Percentiles rank a stretch among this genome's conserved stretches.
Evolutionary conservation across 2,113 vertebrate genomes (phyloP).

Genomic region (Daphoenositta chrysoptera): DNA sequence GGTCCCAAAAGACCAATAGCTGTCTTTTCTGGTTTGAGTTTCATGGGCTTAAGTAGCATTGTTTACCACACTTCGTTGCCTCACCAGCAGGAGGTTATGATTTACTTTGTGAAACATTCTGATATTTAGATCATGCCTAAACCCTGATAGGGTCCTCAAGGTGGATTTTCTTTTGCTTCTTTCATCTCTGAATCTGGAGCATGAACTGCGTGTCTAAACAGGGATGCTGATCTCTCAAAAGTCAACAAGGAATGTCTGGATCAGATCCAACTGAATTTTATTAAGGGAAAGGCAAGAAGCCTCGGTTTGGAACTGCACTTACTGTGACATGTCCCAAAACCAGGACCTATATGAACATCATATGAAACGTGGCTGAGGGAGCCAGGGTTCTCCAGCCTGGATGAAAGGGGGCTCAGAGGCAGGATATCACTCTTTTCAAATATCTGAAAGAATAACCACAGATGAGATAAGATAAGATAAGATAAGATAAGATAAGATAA

Average conservation of each 20-base stretch:
- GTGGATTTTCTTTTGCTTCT: background rate
- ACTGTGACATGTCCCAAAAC: background rate
- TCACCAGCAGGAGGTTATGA: background rate
- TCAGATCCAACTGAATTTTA: background rate
- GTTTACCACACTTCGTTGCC: background rate
- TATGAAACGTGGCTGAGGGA: background rate
- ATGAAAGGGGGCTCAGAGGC: background rate
- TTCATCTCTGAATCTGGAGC: background rate
- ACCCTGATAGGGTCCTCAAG: background rate
- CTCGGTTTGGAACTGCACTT: background rate
- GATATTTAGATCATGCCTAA: background rate
- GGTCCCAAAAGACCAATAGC: background rate
- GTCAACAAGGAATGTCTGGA: fast-evolving
- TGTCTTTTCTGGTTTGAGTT: background rate
- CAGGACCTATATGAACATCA: background rate
- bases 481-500: no score
- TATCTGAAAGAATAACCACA: background rate
- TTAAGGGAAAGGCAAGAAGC: fast-evolving
- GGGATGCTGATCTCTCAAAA: background rate
- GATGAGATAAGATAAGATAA: no score
- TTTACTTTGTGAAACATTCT: background rate
- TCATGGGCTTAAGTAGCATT: background rate
- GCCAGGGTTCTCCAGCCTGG: no score
- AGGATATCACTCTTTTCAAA: background rate
- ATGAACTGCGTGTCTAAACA: background rate